Evolutionary conservation across 1,140 invertebrate genomes (phyloP), one percentile per base, ranked within the genome.

Genomic region (Arion vulgaris): DNA sequence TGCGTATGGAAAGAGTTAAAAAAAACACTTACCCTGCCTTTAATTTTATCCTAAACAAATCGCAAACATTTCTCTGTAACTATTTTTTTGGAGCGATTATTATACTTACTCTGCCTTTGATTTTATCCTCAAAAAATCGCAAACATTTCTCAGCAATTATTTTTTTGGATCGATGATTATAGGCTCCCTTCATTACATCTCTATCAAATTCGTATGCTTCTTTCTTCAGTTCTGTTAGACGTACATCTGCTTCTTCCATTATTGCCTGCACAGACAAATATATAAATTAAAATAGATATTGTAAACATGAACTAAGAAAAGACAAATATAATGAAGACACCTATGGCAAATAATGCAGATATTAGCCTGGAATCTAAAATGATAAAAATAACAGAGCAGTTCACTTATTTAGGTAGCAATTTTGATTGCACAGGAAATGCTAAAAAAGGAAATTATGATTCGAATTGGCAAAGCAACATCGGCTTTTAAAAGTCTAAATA

Each of bases 171-270:
- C 88, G 80, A 15, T 84, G 84, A 80, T 92, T 91, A 7, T 90
- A 84, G 17, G 91, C 87, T 66, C 90, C 91, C 85, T 91, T 92
- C 36, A 92, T 80, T 57, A 92, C 91, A 81, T 92, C 91, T 82
- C 92, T 87, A 38, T 92, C 91, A 90, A 92, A 92, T 86, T 93
- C 92, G 85, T 92, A 91, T 1, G 84, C 86, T 73, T 90, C 88
- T 78, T 92, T 93, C 80, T 92, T 92, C 17, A 90, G 91, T 83
- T 93, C 92, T 62, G 89, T 83, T 62, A 92, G 81, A 82, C 90
- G 76, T 15, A 92, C 75, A 75, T 92, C 91, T 45, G 89, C 89
- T 80, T 93, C 92, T 82, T 92, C 92, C 88, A 92, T 91, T 51
- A 92, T 89, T 11, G 92, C 91, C 92, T 92, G 66, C 41, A 74